Conservation (phyloP, 2,797 vertebrate species). For the Danio kyathit region DNA sequence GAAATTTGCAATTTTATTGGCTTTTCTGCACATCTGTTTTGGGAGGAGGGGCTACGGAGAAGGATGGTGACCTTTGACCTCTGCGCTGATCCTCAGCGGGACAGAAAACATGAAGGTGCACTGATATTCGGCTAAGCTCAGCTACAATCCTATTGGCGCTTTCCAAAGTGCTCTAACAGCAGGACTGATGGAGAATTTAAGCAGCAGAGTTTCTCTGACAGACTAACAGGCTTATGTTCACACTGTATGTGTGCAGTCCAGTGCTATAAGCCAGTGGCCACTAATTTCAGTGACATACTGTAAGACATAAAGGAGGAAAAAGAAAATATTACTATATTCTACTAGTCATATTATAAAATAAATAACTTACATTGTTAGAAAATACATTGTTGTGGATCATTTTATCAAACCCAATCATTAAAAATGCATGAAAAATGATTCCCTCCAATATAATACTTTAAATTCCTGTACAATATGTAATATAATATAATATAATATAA, state of each 20-base stretch:
- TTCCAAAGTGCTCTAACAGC: conserved; percentile 12
- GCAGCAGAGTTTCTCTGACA: not conserved
- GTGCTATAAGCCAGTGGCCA: conserved; percentile 2
- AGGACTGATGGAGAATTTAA: conserved; percentile 14
- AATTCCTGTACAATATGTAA: not conserved
- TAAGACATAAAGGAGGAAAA: not conserved
- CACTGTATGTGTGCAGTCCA: conserved; percentile 31
- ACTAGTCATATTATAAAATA: too few species aligned
- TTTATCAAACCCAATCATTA: too few species aligned
- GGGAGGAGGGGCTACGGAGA: conserved; percentile 33
- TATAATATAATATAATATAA: not conserved
- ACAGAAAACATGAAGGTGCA: conserved; percentile 44
- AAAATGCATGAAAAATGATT: not conserved
- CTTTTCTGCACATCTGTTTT: conserved; percentile 75
- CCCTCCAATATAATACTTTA: not conserved
- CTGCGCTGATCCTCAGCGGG: conserved; percentile 29
- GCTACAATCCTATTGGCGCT: conserved; percentile 34
- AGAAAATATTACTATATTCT: too few species aligned
- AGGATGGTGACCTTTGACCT: conserved; percentile 53
- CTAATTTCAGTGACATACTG: conserved; percentile 4
- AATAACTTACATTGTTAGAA: too few species aligned
- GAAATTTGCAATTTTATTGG: conserved; percentile 99
- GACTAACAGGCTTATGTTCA: conserved; percentile 14
- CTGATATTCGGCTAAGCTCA: not conserved
- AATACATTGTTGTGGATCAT: too few species aligned